Evolutionary conservation across 30 jellyfish, hydroid and myxozoan species (phyloP).

Genomic region (Euphysa ruthae): DNA sequence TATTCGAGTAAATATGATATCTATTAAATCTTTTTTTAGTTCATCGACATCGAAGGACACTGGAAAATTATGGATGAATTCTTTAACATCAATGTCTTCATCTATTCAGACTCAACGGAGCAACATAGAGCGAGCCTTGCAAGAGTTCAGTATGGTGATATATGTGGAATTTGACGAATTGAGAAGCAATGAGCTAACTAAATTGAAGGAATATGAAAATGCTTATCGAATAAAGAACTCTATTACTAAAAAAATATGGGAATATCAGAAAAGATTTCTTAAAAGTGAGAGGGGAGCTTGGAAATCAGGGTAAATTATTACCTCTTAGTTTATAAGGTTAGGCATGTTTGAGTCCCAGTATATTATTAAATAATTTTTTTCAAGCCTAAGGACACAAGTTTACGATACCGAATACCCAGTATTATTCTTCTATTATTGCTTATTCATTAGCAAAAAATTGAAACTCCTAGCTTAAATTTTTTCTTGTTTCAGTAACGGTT

Average conservation of each 20-base stretch:
- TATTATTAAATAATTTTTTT: no score
- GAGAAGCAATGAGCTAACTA: conserved; percentile 35
- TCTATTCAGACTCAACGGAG: conserved; percentile 31
- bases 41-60: conserved; percentile 29
- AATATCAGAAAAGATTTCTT: conserved; percentile 49
- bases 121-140: conserved; percentile 48
- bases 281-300: conserved; percentile 87
- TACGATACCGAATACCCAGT: no score
- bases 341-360: no score
- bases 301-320: conserved; percentile 40
- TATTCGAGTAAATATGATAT: no score
- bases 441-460: no score
- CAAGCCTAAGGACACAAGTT: no score
- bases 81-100: conserved; percentile 49
- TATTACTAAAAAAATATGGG: conserved; percentile 62
- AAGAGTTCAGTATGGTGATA: conserved; percentile 44
- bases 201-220: conserved; percentile 29
- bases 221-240: conserved; percentile 31
- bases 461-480: no score
- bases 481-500: no score
- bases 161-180: conserved; percentile 51
- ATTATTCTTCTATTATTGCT: no score
- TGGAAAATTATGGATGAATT: conserved; percentile 88
- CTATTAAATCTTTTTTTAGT: background rate
- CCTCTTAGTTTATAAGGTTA: background rate